Percentiles rank a stretch among this genome's conserved stretches.
Evolutionary conservation across 2,797 vertebrate species (phyloP).

Genomic region (Trematomus bernacchii): DNA sequence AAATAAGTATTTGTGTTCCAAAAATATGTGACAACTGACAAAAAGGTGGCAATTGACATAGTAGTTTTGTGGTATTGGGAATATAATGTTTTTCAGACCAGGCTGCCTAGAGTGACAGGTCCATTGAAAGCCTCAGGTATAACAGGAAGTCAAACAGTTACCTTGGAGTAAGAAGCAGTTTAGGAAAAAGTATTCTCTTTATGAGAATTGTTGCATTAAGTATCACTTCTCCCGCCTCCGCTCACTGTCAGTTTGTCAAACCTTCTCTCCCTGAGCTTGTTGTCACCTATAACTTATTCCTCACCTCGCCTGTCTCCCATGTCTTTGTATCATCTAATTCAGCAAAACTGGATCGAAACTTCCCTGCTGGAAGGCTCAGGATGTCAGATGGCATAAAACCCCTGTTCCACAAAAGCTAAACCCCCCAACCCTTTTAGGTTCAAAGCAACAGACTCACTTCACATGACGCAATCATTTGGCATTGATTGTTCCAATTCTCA

Average conservation of each 20-base stretch:
- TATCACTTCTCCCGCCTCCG: not conserved
- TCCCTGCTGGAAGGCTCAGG: constrained; percentile 63
- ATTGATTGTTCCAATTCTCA: constrained; percentile 72
- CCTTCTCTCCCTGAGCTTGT: constrained; percentile 27
- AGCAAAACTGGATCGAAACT: constrained; percentile 70
- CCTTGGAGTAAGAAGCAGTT: constrained; percentile 7
- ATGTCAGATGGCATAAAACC: constrained; percentile 73
- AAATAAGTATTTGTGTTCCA: no score
- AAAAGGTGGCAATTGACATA: no score
- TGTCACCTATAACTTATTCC: constrained; percentile 62
- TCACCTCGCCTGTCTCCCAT: constrained; percentile 62
- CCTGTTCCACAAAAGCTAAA: constrained; percentile 72
- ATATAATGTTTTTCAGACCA: no score
- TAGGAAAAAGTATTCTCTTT: constrained; percentile 2
- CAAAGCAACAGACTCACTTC: constrained; percentile 75
- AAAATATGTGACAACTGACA: no score
- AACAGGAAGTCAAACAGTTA: constrained; percentile 18
- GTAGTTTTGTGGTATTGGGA: no score
- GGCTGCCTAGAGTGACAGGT: not conserved
- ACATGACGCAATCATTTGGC: constrained; percentile 78
- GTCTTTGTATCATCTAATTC: constrained; percentile 66
- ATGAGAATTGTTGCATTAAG: constrained; percentile 28
- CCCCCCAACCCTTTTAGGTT: constrained; percentile 65
- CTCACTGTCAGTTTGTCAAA: constrained; percentile 39
- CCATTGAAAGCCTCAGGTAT: not conserved